phyloP scores from a whole-genome alignment of 2,797 vertebrate species.

The Mus spretus region DNA sequence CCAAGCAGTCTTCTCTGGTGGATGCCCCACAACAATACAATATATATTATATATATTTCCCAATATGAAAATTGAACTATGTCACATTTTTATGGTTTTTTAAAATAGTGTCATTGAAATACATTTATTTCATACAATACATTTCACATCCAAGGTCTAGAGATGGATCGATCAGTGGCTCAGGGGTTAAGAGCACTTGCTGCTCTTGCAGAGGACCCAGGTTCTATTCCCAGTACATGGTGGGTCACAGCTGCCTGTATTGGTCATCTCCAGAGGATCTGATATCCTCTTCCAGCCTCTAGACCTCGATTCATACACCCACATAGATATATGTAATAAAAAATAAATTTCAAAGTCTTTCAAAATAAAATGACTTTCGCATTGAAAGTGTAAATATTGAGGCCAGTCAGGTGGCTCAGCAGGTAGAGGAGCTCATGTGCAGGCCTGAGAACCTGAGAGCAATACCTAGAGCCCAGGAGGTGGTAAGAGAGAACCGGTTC shows the following conservation, averaged over 20 bases:
- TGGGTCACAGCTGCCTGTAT: not conserved
- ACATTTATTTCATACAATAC: constrained; percentile 2
- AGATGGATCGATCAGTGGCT: not conserved
- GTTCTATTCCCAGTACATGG: not conserved
- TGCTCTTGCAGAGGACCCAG: not conserved
- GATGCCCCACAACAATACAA: not conserved
- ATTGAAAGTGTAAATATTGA: not conserved
- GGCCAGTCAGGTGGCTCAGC: not conserved
- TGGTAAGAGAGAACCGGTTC: not conserved
- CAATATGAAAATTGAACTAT: not conserved
- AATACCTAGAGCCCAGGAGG: not conserved
- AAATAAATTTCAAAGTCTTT: not conserved
- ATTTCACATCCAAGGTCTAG: not conserved
- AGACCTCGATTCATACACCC: not conserved
- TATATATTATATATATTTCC: not conserved
- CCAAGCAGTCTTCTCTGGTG: not conserved
- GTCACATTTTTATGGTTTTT: not conserved
- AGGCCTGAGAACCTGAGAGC: not conserved
- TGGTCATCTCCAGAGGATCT: not conserved
- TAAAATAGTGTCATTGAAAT: not conserved
- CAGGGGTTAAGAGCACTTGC: not conserved
- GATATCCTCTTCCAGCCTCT: not conserved
- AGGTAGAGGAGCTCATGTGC: not conserved
- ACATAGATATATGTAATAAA: not conserved
- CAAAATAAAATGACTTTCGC: not conserved